Evolutionary conservation across 2,888 invertebrate species (phyloP).

Genomic region (Keiferia lycopersicella): DNA sequence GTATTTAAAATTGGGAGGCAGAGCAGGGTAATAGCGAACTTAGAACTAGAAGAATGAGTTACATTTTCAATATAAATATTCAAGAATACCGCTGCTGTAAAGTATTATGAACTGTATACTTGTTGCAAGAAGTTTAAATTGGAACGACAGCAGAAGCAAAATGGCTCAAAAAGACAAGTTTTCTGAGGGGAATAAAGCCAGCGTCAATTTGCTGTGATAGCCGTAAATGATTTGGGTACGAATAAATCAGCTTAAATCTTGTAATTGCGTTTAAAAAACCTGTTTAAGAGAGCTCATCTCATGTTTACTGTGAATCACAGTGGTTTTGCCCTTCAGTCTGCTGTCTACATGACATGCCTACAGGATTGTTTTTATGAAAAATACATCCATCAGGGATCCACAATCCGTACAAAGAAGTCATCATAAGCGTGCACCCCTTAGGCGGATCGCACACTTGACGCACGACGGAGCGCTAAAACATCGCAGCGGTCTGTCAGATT

Average conservation of each 20-base stretch:
- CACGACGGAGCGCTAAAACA: no score
- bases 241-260: conserved; percentile 5
- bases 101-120: not conserved
- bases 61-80: not conserved
- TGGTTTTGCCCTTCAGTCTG: not conserved
- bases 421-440: no score
- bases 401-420: no score
- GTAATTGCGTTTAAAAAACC: not conserved
- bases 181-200: not conserved
- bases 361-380: no score
- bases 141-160: not conserved
- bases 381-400: no score
- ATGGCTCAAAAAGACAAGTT: not conserved
- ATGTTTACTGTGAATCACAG: not conserved
- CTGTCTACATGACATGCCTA: not conserved
- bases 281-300: not conserved
- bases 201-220: conserved; percentile 16
- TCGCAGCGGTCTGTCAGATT: no score
- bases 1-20: no score
- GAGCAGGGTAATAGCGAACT: not conserved
- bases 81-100: not conserved
- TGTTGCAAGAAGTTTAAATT: not conserved
- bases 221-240: conserved; percentile 15
- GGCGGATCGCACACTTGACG: no score
- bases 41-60: not conserved